A percentile compares a stretch with the other conserved stretches of the same genome.
phyloP scores from a whole-genome alignment of 2,888 invertebrate genomes.

The Lepeophtheirus nordmannii region DNA sequence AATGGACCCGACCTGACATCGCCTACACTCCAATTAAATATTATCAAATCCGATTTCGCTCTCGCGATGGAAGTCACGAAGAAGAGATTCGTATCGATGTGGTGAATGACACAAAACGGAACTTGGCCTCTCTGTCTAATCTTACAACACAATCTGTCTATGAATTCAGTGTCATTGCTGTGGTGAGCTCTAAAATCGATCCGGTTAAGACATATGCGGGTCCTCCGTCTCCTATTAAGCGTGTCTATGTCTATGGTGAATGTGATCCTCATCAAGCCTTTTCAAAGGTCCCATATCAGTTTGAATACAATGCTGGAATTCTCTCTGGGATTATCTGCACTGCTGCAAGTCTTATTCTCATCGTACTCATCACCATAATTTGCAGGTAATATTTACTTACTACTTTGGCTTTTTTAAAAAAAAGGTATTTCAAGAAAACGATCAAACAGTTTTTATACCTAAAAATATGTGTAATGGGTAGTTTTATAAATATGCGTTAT shows the following conservation, averaged over 20 bases:
- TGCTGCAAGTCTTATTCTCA: neutral
- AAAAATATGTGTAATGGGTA: no score
- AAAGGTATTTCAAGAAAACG: no score
- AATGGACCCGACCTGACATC: slow-evolving; percentile 10
- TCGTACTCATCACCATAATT: slow-evolving; percentile 6
- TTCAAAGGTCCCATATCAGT: slow-evolving; percentile 5
- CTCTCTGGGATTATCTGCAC: slow-evolving; percentile 12
- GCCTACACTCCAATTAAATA: slow-evolving; percentile 4
- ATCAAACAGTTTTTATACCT: no score
- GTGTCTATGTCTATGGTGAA: slow-evolving; percentile 14
- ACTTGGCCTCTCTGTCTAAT: slow-evolving; percentile 16
- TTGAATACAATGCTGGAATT: slow-evolving; percentile 22
- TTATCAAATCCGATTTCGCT: slow-evolving; percentile 3
- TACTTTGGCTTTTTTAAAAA: no score
- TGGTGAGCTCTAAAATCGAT: neutral
- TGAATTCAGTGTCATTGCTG: slow-evolving; percentile 12
- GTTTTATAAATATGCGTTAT: no score
- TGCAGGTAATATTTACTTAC: slow-evolving; percentile 10
- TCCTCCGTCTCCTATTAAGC: neutral
- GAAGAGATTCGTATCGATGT: slow-evolving; percentile 17
- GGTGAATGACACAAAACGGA: slow-evolving; percentile 9
- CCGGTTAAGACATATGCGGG: slow-evolving; percentile 1
- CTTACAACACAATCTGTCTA: slow-evolving; percentile 14
- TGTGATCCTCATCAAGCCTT: slow-evolving; percentile 23
- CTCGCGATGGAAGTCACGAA: slow-evolving; percentile 6